A percentile compares a stretch with the other conserved stretches of the same genome.
phyloP scores from a whole-genome alignment of 64 coral and sea anemone species.

The Montipora capricornis region DNA sequence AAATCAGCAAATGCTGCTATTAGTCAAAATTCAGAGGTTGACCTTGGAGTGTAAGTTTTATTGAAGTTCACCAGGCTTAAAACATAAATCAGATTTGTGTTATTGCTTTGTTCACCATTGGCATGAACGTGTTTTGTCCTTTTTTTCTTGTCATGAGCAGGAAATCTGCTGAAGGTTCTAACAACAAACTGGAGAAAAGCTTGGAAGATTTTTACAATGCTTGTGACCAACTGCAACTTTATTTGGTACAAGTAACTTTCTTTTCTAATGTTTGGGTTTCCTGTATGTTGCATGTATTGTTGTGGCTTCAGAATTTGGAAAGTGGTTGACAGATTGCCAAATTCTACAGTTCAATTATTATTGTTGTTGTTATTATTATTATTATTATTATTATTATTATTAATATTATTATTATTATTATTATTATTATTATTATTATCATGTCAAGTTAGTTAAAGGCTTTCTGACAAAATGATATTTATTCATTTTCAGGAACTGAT shows the following conservation, averaged over 20 bases:
- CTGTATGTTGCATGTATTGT: neutral
- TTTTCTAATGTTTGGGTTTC: neutral
- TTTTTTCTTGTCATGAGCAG: neutral
- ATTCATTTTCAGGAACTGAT: constrained; percentile 34
- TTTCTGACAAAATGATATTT: too few species aligned
- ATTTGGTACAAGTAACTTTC: constrained; percentile 41
- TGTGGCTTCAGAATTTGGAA: too few species aligned
- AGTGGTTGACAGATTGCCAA: too few species aligned
- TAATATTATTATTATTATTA: too few species aligned
- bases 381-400: too few species aligned
- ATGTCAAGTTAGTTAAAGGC: too few species aligned
- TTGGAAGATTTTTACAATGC: constrained; percentile 80
- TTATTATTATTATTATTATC: too few species aligned
- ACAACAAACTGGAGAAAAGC: constrained; percentile 55
- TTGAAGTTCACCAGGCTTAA: neutral
- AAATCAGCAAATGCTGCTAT: constrained; percentile 23
- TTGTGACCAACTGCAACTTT: constrained; percentile 72
- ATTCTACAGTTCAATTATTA: too few species aligned
- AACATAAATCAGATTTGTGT: neutral
- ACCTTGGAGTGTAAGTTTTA: constrained; percentile 37
- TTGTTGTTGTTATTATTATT: too few species aligned
- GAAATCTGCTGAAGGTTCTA: constrained; percentile 58
- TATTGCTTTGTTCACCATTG: neutral
- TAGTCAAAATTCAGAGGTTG: constrained; percentile 34
- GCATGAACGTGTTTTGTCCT: neutral